These are phyloP conservation scores for Temnothorax unifasciatus DNA, from an alignment of 2,888 invertebrate species.

Conservation along the genomic window DNA sequence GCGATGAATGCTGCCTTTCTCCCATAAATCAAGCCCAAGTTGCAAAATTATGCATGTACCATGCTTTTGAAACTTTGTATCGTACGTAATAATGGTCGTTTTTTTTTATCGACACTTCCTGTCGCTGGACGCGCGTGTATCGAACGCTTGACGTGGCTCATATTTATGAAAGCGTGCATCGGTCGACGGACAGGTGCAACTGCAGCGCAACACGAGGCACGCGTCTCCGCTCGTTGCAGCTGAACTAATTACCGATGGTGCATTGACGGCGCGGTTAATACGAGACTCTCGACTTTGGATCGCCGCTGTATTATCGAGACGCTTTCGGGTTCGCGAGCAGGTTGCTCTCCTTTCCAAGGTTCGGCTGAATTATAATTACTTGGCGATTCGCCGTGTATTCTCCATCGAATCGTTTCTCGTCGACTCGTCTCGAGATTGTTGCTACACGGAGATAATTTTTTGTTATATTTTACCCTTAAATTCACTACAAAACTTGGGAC, in stretches of 20 bases:
- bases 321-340: slow-evolving; percentile 31
- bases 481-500: no score
- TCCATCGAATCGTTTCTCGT: not conserved
- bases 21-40: slow-evolving; percentile 37
- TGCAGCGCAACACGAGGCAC: slow-evolving; percentile 74
- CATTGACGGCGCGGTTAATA: slow-evolving; percentile 62
- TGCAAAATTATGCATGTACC: slow-evolving; percentile 42
- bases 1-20: not conserved
- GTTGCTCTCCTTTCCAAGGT: slow-evolving; percentile 23
- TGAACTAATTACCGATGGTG: slow-evolving; percentile 76
- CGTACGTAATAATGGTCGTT: slow-evolving; percentile 65
- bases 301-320: slow-evolving; percentile 35
- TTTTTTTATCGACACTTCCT: slow-evolving; percentile 46
- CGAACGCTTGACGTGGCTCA: slow-evolving; percentile 38
- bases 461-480: no score
- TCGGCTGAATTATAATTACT: slow-evolving; percentile 13
- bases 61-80: slow-evolving; percentile 58
- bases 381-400: not conserved
- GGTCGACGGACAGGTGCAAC: slow-evolving; percentile 79
- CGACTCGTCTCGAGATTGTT: not conserved
- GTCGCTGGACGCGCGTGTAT: slow-evolving; percentile 53
- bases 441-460: no score
- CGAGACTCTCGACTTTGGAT: slow-evolving; percentile 42
- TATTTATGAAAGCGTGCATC: slow-evolving; percentile 77
- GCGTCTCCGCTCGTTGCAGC: slow-evolving; percentile 76